phyloP scores from a whole-genome alignment of 2,797 vertebrate species.

The Eurystomus glaucurus region DNA sequence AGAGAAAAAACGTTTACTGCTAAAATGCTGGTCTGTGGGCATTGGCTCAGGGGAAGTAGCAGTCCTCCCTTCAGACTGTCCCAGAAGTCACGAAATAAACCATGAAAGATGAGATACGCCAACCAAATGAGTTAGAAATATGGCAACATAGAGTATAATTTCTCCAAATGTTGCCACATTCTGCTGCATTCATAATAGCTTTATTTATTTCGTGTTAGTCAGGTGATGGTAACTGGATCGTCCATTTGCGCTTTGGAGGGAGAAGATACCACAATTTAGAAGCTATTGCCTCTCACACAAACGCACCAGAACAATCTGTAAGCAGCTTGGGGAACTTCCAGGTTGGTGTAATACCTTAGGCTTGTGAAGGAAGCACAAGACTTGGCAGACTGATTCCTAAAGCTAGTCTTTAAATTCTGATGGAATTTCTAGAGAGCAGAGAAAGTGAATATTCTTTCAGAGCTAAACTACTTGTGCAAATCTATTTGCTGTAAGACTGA shows the following conservation, averaged over 20 bases:
- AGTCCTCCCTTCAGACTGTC: background rate
- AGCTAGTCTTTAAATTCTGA: background rate
- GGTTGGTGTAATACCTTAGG: background rate
- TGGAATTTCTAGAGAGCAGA: background rate
- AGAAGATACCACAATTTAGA: background rate
- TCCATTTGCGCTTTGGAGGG: background rate
- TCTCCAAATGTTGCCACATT: background rate
- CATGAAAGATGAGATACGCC: background rate
- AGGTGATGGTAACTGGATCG: background rate
- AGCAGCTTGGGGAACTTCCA: background rate
- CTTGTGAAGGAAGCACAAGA: background rate
- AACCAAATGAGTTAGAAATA: background rate
- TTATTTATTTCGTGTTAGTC: background rate
- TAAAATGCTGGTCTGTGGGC: background rate
- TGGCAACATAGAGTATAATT: fast-evolving
- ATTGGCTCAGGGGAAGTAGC: background rate
- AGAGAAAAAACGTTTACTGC: background rate
- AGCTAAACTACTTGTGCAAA: fast-evolving
- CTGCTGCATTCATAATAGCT: background rate
- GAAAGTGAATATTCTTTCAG: background rate
- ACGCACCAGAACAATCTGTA: background rate
- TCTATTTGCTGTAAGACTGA: background rate
- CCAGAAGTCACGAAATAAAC: background rate
- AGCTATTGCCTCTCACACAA: background rate
- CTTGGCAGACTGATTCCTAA: background rate